Conservation (phyloP, 2,113 vertebrate genomes). For the Sander lucioperca region DNA sequence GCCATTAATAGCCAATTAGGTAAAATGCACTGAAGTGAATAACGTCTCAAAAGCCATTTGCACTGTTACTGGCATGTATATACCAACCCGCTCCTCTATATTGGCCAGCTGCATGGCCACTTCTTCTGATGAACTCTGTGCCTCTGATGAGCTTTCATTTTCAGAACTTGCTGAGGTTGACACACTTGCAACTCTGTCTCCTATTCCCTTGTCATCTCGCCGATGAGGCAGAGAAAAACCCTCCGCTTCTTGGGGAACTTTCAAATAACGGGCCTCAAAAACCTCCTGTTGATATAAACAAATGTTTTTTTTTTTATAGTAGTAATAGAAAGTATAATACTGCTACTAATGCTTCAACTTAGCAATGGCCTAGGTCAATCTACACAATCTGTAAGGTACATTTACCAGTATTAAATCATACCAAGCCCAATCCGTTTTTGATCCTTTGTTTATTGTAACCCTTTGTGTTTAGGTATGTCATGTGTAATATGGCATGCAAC, state of each 20-base stretch:
- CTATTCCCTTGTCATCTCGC: constrained; percentile 27
- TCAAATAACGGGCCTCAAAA: constrained; percentile 91
- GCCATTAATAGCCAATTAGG: constrained; percentile 15
- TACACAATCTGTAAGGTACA: neutral
- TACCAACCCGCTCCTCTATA: constrained; percentile 88
- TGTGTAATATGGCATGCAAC: too few relatives aligned
- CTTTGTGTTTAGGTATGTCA: too few relatives aligned
- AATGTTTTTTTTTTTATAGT: neutral
- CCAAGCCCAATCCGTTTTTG: too few relatives aligned
- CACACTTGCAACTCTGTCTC: constrained; percentile 39
- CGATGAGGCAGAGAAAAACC: constrained; percentile 14
- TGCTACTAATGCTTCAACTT: neutral
- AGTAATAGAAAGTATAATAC: neutral
- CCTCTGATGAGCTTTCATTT: constrained; percentile 82
- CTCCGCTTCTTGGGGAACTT: constrained; percentile 85
- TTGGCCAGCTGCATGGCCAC: constrained; percentile 73
- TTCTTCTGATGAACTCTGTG: constrained; percentile 81
- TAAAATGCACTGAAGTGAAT: constrained; percentile 1
- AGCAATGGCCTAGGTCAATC: neutral
- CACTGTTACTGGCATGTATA: neutral
- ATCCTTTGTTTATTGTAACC: too few relatives aligned
- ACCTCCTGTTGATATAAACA: constrained; percentile 85
- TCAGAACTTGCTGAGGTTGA: constrained; percentile 78
- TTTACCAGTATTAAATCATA: too few relatives aligned
- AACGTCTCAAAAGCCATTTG: constrained; percentile 13